A percentile compares a stretch with the other conserved stretches of the same genome.
Evolutionary conservation across 2,113 vertebrate genomes (phyloP).

Genomic region (Colossoma macropomum): DNA sequence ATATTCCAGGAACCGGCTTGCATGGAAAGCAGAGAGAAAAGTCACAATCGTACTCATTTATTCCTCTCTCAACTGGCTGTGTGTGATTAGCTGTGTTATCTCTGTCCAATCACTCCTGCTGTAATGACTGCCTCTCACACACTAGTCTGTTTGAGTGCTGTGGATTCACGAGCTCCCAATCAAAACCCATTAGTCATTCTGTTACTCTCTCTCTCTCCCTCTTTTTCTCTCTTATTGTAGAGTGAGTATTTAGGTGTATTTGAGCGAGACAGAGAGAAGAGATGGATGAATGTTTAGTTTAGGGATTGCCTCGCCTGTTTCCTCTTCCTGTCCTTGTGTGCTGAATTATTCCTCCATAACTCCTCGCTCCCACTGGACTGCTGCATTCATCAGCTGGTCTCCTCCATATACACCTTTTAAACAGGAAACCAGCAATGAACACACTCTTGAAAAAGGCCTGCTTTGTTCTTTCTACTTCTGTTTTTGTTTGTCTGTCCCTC

Average conservation of each 20-base stretch:
- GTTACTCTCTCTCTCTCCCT: slow-evolving; percentile 6
- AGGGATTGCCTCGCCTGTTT: background rate
- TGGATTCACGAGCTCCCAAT: slow-evolving; percentile 16
- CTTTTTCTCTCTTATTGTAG: background rate
- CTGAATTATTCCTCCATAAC: slow-evolving; percentile 9
- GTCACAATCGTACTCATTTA: background rate
- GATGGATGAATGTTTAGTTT: slow-evolving; percentile 28
- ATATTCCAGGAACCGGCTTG: background rate
- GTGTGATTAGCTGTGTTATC: slow-evolving; percentile 40
- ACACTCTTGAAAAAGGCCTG: background rate
- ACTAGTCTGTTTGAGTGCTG: slow-evolving; percentile 12
- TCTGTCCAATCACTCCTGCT: slow-evolving; percentile 30
- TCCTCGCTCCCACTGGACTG: background rate
- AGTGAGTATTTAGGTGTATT: background rate
- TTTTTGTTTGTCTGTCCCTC: slow-evolving; percentile 5
- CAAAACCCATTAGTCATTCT: slow-evolving; percentile 41
- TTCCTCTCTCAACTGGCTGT: slow-evolving; percentile 7
- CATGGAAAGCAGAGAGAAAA: background rate
- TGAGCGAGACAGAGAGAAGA: background rate
- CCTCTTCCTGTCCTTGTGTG: background rate
- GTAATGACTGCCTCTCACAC: slow-evolving; percentile 29
- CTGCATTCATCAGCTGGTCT: background rate
- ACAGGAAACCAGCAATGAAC: slow-evolving; percentile 18
- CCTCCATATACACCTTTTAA: background rate
- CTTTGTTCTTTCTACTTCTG: background rate